Evolutionary conservation across 37 sponge, comb jelly and placozoan species (phyloP), one percentile per base, ranked within the genome.

Genomic region (Dysidea cf. avara): DNA sequence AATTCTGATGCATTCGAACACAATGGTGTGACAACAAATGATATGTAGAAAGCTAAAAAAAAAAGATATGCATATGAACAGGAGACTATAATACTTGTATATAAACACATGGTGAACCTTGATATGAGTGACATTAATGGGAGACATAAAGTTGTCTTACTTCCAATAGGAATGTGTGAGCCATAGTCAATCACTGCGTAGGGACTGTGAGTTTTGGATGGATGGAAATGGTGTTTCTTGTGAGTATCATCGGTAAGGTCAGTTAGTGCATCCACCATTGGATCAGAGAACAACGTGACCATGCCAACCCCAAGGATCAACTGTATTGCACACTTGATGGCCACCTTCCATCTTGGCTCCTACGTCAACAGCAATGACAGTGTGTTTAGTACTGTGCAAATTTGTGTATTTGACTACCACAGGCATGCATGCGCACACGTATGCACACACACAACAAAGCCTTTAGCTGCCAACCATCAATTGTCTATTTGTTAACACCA

Each of bases 1-100:
- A 94, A 61, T 66, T 94, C 96, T 72, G 90, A 92, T 22, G 96
- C 96, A 61, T 94, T 94, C 55, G 96, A 94, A 74, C 96, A 94
- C 4, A 94, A 26, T 24, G 96, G 96, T 20, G 91, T 94, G 61
- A 94, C 69, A 30, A 94, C 77, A 49, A 94, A 94, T 6, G 96
- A 94, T 29, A 94, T 56, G 37, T 94, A 94, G 86, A 94, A 94
- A 11, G 83, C 92, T 87, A 61, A 9, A 24, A 47, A 38, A 25
- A 32, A 36, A 51, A 50, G 20, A 38, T 3, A 39, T 35, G 13
- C 34, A 7, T 9, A 11, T 37, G 17, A 31, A 14, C 66, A 64
- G 12, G 14, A 11, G 12, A 13, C n/a, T 39, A 11, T 39, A 64
- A 35, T 33, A 30, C n/a, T 59, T 20, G 12, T 9, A 33, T 12